Evolutionary conservation across 2,113 vertebrate genomes (phyloP).

Genomic region (Ciconia maguari): DNA sequence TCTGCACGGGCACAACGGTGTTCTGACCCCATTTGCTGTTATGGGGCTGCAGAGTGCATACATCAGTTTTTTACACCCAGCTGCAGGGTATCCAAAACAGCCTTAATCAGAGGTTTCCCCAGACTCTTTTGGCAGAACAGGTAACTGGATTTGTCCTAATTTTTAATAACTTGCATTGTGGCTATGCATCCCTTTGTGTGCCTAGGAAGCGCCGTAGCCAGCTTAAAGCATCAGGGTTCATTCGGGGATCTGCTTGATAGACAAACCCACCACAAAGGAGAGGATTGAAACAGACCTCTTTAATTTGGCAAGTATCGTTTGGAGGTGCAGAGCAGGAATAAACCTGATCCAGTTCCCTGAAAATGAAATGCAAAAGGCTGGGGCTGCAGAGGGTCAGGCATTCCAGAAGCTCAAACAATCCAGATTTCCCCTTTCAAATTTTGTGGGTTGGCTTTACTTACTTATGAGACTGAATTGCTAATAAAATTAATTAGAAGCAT

Average conservation of each 20-base stretch:
- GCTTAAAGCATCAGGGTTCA: not conserved
- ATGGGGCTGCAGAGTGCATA: fast-evolving
- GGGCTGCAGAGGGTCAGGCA: not conserved
- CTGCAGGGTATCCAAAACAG: not conserved
- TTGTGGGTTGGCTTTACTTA: not conserved
- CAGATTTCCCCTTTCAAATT: not conserved
- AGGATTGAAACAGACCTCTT: not conserved
- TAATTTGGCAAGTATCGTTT: fast-evolving
- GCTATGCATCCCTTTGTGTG: not conserved
- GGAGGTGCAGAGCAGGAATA: not conserved
- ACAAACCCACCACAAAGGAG: not conserved
- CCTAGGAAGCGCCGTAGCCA: not conserved
- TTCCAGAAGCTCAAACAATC: not conserved
- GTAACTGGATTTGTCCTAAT: not conserved
- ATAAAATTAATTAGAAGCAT: not conserved
- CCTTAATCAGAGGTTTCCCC: not conserved
- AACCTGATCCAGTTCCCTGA: not conserved
- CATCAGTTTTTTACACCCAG: not conserved
- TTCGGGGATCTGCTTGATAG: not conserved
- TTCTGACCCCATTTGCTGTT: not conserved
- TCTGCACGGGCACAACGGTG: not conserved
- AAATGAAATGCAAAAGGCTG: not conserved
- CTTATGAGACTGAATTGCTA: not conserved
- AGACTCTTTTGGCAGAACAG: not conserved
- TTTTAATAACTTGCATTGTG: not conserved